phyloP scores from a whole-genome alignment of 2,888 invertebrate species.

The Dynastes maya region DNA sequence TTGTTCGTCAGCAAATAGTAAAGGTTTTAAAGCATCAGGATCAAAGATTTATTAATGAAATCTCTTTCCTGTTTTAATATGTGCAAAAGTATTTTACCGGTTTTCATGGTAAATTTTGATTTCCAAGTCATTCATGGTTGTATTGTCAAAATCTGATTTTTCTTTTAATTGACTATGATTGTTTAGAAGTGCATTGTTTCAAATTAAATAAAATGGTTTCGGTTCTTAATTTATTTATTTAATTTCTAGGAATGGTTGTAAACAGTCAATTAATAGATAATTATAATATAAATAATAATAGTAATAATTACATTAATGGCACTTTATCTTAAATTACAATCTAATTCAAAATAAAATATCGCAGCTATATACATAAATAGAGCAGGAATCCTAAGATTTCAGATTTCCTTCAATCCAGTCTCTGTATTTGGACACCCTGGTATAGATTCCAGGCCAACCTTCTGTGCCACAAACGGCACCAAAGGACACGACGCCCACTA shows the following conservation, averaged over 20 bases:
- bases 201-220: no score
- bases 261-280: neutral
- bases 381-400: constrained; percentile 26
- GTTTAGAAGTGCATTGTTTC: no score
- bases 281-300: neutral
- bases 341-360: neutral
- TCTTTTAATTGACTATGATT: no score
- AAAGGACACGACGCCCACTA: constrained; percentile 74
- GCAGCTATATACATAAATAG: constrained; percentile 29
- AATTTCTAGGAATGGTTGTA: no score
- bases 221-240: neutral
- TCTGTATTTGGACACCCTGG: constrained; percentile 74
- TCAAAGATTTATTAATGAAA: no score
- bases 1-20: no score
- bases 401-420: constrained; percentile 74
- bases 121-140: no score
- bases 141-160: no score
- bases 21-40: no score
- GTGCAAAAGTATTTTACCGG: no score
- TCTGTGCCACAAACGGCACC: constrained; percentile 70
- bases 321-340: neutral
- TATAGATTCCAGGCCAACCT: constrained; percentile 79
- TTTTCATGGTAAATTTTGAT: no score
- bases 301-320: neutral
- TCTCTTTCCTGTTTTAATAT: no score